Base-by-base conservation (phyloP, 2,113 vertebrate species). In the Carassius auratus region DNA sequence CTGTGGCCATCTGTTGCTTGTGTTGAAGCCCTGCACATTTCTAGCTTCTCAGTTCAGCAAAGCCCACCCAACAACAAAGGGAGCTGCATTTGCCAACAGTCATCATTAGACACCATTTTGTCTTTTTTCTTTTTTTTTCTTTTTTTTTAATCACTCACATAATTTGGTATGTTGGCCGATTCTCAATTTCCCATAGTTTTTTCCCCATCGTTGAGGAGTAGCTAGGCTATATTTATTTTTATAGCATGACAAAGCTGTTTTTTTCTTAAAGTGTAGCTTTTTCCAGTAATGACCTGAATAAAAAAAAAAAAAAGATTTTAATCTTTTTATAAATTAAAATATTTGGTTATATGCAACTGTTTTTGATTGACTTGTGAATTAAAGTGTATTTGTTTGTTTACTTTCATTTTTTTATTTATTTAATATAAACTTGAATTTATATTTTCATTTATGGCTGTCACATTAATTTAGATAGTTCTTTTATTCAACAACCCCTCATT, bases 1-100 rank as follows among this genome's bases (percentile, higher is more conserved):
- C 73, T 71, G 78, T 86, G 91, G 84, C 87, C 90, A 93, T 87
- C 90, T 91, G 91, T 90, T 84, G 75, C 71, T 66, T 69, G 30
- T 62, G 85, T 84, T 68, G 12, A 42, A 77, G 19, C n/a, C 30
- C 82, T 75, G 74, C 19, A 13, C 26, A 77, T 68, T 76, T 66
- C 83, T 76, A 64, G 17, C 8, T 64, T 76, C 71, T 62, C 57
- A 45, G 59, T 48, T 64, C 78, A 80, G 57, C 26, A 15, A 48
- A 48, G 15, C 71, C 38, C 42, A 74, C 38, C 5, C 0, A 48
- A 48, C 71, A 15, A 79, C 33, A 79, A 79, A 36, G 52, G 30
- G 21, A 36, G 10, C 8, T 33, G 9, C 57, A 23, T 79, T 21
- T 79, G 33, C 33, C 36, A 38, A 38, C 23, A 45, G 21, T 30